Evolutionary conservation across 92 coral and sea anemone genomes (phyloP), one percentile per base, ranked within the genome.

Genomic region (Palythoa heliodiscus): DNA sequence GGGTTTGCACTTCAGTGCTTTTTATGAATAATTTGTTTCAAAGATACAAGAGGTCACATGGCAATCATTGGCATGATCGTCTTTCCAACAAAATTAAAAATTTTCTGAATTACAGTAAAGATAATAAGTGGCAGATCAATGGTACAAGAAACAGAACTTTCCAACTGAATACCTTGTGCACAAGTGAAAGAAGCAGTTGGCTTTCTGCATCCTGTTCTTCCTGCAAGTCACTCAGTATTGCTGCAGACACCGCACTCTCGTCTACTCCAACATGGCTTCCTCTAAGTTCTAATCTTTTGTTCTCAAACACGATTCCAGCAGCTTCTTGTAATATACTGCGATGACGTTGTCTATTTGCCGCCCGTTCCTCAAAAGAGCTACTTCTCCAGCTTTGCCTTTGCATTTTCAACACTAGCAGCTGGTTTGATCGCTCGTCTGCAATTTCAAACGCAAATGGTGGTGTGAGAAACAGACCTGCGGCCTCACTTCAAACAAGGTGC

Each of bases 351-450:
- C 75, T 94, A 85, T 90, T 96, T 0, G 89, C 93, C 2, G 84
- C 73, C 55, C 93, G 94, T 66, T 93, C 95, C 29, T 89, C 93
- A 14, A 98, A 86, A 39, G 94, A 91, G 37, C 95, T 94, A 74
- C 90, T 92, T 71, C 98, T 84, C 99, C 99, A 96, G 35, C 94
- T 98, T 77, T 96, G 97, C 63, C 94, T 88, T 82, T 94, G 97
- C 73, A 91, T 93, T 81, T 90, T 92, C 38, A 96, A 72, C 50
- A 94, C 99, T n/a, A 94, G 86, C 22, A 96, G 92, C 90, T 96
- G 99, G 82, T 96, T 96, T 77, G 95, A 89, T 37, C 99, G 89
- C 58, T 96, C 98, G 52, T 96, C 99, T 96, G 84, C 50, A 66
- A 78, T 68, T 17, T 17, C 50, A 19, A 72, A 89, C 2, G 37